Evolutionary conservation across 2,113 vertebrate genomes (phyloP), one percentile per base, ranked within the genome.

Genomic region (Phoenicopterus ruber): DNA sequence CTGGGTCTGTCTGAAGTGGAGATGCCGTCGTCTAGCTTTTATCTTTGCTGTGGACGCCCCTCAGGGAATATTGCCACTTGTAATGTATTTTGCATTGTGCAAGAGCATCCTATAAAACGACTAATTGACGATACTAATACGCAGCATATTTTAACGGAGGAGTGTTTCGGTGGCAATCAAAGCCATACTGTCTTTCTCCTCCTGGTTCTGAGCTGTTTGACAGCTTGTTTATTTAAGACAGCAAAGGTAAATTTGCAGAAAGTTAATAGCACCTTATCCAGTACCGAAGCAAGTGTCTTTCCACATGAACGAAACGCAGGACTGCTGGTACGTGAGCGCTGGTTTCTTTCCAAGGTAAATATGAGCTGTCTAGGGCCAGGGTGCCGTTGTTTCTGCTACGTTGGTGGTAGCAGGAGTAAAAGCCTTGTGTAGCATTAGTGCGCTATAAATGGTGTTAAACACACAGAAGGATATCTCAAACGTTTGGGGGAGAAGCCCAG

Each of bases 321-420:
- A 24, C 57, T 62, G 46, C 38, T 72, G 57, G 32, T 42, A n/a
- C 11, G 24, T 2, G 20, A 52, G 32, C 20, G 11, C 32, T 42
- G 20, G 9, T 52, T 84, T 73, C 22, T n/a, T 50, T 46, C 67
- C 46, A 66, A 52, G 50, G 52, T 72, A 34, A 34, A 36, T 9
- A 32, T 4, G 50, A 58, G 24, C 44, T 73, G 7, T 50, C 22
- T 58, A 44, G 8, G 50, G 50, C 3, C 36, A 34, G 42, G n/a
- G n/a, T 9, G 4, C 5, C 15, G 7, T 36, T 6, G 2, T 38
- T 65, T 57, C 11, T 24, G 7, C 24, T 34, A 36, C 1, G 0
- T 20, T 44, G 11, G 17, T 38, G 32, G 38, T n/a, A 58, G 28
- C 6, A 28, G 59, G 36, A 34, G 13, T 50, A 57, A 71, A 62